Evolutionary conservation across 2,888 invertebrate genomes (phyloP).

Genomic region (Uropetala carovei): DNA sequence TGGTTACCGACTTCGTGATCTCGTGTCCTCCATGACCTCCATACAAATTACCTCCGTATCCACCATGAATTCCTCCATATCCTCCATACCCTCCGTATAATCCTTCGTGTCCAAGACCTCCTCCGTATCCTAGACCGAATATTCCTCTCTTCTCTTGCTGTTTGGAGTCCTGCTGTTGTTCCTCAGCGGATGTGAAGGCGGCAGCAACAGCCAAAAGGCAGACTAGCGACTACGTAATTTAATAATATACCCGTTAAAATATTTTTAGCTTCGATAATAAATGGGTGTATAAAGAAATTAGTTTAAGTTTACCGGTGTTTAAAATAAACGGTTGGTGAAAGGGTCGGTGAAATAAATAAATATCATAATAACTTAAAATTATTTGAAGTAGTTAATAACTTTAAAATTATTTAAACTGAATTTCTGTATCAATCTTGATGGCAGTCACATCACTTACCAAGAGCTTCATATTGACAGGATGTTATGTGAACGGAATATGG

Average conservation of each 20-base stretch:
- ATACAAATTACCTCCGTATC: conserved; percentile 16
- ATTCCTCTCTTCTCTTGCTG: conserved; percentile 69
- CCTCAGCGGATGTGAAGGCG: conserved; percentile 57
- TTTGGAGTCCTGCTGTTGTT: conserved; percentile 66
- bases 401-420: too few species aligned
- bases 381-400: too few species aligned
- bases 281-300: too few species aligned
- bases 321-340: too few species aligned
- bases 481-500: neutral
- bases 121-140: conserved; percentile 65
- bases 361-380: too few species aligned
- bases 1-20: conserved; percentile 47
- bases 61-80: neutral
- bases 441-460: neutral
- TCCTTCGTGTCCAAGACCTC: neutral
- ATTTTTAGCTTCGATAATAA: too few species aligned
- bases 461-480: neutral
- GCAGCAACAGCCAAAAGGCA: conserved; percentile 36
- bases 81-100: conserved; percentile 4
- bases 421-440: too few species aligned
- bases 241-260: too few species aligned
- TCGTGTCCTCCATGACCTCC: conserved; percentile 38
- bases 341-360: too few species aligned
- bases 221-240: neutral
- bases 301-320: too few species aligned